These are phyloP conservation scores for Pholis gunnellus DNA, from an alignment of 2,113 vertebrate species.

Conservation along the genomic window DNA sequence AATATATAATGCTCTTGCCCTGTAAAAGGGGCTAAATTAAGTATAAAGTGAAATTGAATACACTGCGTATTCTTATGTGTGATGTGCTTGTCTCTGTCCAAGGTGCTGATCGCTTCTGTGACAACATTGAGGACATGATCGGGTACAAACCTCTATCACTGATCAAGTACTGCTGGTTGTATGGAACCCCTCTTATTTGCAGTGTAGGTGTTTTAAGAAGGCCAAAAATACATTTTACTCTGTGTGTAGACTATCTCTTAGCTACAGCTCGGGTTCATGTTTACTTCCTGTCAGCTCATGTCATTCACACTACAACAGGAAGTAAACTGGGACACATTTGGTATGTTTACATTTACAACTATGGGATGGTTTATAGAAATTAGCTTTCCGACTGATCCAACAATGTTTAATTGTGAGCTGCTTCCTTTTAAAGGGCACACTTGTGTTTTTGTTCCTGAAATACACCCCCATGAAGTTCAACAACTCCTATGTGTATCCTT, in stretches of 20 bases:
- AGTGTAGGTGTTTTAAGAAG: conserved; percentile 64
- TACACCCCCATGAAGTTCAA: conserved; percentile 80
- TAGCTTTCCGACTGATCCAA: neutral
- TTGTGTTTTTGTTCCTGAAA: conserved; percentile 75
- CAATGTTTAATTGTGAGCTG: neutral
- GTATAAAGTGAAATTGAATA: no score
- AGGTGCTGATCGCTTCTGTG: conserved; percentile 79
- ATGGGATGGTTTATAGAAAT: neutral
- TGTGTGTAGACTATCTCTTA: neutral
- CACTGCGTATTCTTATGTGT: neutral
- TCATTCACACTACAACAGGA: neutral
- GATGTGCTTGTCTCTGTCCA: conserved; percentile 1
- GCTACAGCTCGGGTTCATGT: neutral
- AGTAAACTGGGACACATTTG: neutral
- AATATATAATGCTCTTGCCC: neutral
- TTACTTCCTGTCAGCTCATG: neutral
- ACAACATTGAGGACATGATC: conserved; percentile 83
- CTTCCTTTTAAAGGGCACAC: conserved; percentile 66
- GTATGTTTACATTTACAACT: neutral
- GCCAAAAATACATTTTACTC: neutral
- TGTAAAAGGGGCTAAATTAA: neutral
- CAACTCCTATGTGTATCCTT: conserved; percentile 78
- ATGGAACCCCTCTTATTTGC: conserved; percentile 72
- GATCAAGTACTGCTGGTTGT: conserved; percentile 81
- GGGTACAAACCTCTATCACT: conserved; percentile 76